Conservation (phyloP, 2,113 vertebrate genomes). For the Chaetops frenatus region DNA sequence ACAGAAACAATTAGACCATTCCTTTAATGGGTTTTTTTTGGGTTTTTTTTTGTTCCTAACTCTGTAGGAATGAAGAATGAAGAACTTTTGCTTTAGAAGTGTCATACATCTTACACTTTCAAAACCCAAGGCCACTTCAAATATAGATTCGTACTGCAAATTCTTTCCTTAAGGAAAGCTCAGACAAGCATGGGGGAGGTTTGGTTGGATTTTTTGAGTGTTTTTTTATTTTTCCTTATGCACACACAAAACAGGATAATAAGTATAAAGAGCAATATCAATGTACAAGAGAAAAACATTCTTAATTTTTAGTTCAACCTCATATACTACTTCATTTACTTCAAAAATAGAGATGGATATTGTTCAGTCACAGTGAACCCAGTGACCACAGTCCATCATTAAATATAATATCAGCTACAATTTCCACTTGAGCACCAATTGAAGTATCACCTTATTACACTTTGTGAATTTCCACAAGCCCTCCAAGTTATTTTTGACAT, state of each 20-base stretch:
- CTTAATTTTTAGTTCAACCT: background rate
- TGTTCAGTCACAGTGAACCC: constrained; percentile 22
- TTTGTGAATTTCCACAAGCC: constrained; percentile 54
- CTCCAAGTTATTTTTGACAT: constrained; percentile 59
- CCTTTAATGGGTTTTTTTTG: background rate
- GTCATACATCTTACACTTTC: background rate
- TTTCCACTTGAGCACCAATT: constrained; percentile 26
- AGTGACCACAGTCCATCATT: constrained; percentile 43
- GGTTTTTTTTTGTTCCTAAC: background rate
- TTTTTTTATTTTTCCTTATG: background rate
- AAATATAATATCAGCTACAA: constrained; percentile 30
- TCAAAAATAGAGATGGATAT: constrained; percentile 6
- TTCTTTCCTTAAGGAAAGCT: background rate
- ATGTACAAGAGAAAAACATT: background rate
- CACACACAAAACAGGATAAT: background rate
- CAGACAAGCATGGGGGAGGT: background rate
- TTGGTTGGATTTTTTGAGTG: background rate
- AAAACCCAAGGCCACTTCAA: background rate
- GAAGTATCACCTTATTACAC: constrained; percentile 57
- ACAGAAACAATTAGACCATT: background rate
- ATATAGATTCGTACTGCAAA: background rate
- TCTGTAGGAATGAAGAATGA: background rate
- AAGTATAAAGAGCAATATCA: background rate
- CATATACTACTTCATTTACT: background rate
- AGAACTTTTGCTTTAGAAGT: background rate